Conservation (phyloP, 2,113 vertebrate genomes). For the Onychorhynchus coronatus region DNA sequence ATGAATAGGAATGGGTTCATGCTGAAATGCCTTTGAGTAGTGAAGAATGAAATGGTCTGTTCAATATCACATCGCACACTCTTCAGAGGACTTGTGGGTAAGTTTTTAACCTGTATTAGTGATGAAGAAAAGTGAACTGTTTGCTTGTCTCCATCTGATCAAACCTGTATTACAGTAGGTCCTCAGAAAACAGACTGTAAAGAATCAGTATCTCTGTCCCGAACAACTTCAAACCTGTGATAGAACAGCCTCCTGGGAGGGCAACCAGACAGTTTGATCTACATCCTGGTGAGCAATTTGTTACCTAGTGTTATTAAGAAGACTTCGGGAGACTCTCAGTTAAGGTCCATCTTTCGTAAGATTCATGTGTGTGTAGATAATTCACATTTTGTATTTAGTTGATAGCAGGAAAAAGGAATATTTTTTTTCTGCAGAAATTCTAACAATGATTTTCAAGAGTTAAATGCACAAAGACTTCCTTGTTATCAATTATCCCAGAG, state of each 20-base stretch:
- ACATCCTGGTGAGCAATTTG: accelerated
- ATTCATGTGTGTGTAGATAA: neutral
- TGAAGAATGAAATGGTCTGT: neutral
- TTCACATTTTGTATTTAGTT: neutral
- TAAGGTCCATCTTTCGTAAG: neutral
- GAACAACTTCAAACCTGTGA: neutral
- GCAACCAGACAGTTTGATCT: neutral
- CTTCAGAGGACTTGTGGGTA: neutral
- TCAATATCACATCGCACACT: neutral
- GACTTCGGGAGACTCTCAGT: neutral
- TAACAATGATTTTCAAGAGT: neutral
- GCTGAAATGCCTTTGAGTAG: neutral
- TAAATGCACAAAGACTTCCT: neutral
- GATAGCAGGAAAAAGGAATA: neutral
- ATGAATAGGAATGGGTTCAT: neutral
- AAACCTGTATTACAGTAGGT: neutral
- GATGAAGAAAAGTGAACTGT: neutral
- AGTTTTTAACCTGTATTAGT: neutral
- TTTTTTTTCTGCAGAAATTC: neutral
- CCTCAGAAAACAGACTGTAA: neutral
- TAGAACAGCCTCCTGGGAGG: neutral
- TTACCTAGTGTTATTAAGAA: neutral
- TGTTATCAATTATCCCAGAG: neutral
- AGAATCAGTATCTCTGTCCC: neutral
- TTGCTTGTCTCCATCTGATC: neutral